Evolutionary conservation across 2,797 vertebrate genomes (phyloP), one percentile per base, ranked within the genome.

Genomic region (Miichthys miiuy): DNA sequence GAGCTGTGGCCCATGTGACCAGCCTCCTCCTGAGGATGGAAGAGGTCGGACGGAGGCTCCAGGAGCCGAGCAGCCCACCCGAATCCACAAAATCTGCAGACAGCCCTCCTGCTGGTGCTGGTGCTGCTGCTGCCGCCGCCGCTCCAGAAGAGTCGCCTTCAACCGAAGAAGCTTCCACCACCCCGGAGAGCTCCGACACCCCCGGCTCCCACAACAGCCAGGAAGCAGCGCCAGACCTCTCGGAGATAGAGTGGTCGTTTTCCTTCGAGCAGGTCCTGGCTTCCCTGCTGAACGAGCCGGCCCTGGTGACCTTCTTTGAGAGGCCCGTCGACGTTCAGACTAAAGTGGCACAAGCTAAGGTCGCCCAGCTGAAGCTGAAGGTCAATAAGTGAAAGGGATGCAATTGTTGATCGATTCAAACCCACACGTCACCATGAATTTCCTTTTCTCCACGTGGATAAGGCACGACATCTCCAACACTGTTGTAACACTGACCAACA

Each of bases 241-340:
- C 88, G 0, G 94, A 86, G 50, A 89, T 92, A 0, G 96, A 98
- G 42, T 99, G 98, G 98, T 98, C 97, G 2, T 99, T 99, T 81
- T 96, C 98, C 1, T 99, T 99, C n/a, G 98, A 99, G 88, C 98
- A 99, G 96, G 96, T 99, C 68, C 93, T 99, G 72, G 98, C 98
- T 0, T 99, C 98, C 3, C 94, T 99, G 68, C 95, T 99, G 73
- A 99, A 99, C 60, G 98, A 99, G 85, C 98, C 98, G 0, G 87
- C 89, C 41, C 89, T 99, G 34, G 98, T 99, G 78, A 87, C 91
- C 47, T 99, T 99, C 94, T 99, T 99, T 73, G 98, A 99, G 67
- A 96, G 95, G 89, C 93, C 96, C 2, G 75, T 95, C 13, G 94
- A 97, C 72, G 69, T 97, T 86, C 94, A 96, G 81, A 50, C 88